phyloP scores from a whole-genome alignment of 2,113 vertebrate species.

The Eurystomus gularis region DNA sequence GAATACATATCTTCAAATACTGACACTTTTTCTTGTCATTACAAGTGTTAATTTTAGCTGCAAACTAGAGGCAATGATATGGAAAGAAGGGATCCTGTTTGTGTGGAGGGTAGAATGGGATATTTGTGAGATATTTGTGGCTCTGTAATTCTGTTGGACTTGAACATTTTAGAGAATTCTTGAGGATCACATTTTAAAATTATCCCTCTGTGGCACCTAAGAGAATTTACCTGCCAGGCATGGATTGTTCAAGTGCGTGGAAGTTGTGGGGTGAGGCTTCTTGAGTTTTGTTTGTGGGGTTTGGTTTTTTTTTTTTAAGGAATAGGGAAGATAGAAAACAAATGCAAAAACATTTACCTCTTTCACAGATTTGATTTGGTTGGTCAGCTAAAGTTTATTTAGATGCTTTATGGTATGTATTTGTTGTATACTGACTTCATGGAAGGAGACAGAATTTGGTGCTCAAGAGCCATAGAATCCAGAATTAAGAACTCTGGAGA shows the following conservation, averaged over 20 bases:
- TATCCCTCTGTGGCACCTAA: background rate
- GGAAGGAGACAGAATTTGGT: background rate
- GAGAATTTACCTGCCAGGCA: background rate
- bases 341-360: background rate
- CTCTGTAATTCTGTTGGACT: background rate
- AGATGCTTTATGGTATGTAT: background rate
- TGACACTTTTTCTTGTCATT: background rate
- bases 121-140: background rate
- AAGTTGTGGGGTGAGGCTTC: background rate
- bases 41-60: background rate
- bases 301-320: background rate
- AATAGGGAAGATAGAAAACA: background rate
- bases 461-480: background rate
- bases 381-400: background rate
- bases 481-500: background rate
- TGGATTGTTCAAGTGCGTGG: background rate
- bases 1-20: background rate
- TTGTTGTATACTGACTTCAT: background rate
- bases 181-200: background rate
- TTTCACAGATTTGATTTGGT: background rate
- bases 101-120: background rate
- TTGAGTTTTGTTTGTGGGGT: background rate
- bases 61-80: background rate
- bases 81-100: background rate
- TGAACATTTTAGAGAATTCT: background rate